Evolutionary conservation across 2,113 vertebrate species (phyloP).

Genomic region (Clarias macrocephalus): DNA sequence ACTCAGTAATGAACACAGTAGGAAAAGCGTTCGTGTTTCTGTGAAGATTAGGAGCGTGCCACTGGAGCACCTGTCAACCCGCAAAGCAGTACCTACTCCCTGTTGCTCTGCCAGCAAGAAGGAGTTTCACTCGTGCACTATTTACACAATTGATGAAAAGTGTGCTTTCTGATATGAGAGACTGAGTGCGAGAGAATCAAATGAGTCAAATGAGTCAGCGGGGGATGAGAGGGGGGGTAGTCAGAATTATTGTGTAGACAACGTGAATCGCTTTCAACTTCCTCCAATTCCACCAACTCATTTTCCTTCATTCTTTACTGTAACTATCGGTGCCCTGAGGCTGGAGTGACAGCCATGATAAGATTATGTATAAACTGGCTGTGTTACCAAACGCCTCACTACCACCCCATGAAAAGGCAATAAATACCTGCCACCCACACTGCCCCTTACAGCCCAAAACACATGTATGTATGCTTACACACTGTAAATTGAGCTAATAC

Average conservation of each 20-base stretch:
- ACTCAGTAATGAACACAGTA: not conserved
- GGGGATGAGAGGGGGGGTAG: not conserved
- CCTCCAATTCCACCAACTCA: slow-evolving; percentile 26
- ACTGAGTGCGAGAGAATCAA: slow-evolving; percentile 42
- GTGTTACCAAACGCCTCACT: slow-evolving; percentile 41
- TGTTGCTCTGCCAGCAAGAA: slow-evolving; percentile 36
- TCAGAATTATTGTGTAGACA: slow-evolving; percentile 20
- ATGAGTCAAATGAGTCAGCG: slow-evolving; percentile 51
- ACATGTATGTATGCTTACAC: slow-evolving; percentile 45
- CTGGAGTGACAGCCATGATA: slow-evolving; percentile 14
- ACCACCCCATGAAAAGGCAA: slow-evolving; percentile 50
- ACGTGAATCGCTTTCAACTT: not conserved
- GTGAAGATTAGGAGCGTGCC: slow-evolving; percentile 27
- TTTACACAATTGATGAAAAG: not conserved
- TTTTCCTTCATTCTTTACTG: not conserved
- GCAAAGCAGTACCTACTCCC: slow-evolving; percentile 29
- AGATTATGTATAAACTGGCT: slow-evolving; percentile 47
- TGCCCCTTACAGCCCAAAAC: slow-evolving; percentile 38
- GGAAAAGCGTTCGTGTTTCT: not conserved
- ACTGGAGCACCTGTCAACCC: slow-evolving; percentile 36
- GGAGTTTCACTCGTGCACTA: not conserved
- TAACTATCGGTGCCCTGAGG: slow-evolving; percentile 27
- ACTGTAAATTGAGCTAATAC: slow-evolving; percentile 28
- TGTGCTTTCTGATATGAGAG: slow-evolving; percentile 19
- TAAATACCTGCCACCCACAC: slow-evolving; percentile 58